These are phyloP conservation scores for Clunio marinus DNA, from an alignment of 2,888 invertebrate species.

Conservation along the genomic window DNA sequence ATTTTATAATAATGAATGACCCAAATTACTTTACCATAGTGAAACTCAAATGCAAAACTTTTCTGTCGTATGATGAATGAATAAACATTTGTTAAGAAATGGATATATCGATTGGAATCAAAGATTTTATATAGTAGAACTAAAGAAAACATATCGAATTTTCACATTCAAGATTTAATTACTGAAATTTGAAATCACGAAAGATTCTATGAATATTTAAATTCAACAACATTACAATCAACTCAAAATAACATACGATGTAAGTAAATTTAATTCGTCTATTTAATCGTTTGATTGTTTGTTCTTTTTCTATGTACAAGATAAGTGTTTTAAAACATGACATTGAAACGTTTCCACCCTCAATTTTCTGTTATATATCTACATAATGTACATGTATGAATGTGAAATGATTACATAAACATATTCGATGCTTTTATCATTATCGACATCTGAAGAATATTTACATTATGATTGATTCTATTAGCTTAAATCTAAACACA, in stretches of 20 bases:
- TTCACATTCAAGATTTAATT: conserved; percentile 24
- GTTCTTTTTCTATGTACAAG: too few relatives aligned
- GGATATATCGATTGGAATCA: neutral
- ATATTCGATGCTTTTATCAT: too few relatives aligned
- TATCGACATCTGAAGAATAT: too few relatives aligned
- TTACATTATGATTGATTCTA: neutral
- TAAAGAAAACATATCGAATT: conserved; percentile 8
- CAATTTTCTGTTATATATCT: neutral
- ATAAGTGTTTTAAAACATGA: conserved; percentile 11
- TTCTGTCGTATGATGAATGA: too few relatives aligned
- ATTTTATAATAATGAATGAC: too few relatives aligned
- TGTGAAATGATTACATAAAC: too few relatives aligned
- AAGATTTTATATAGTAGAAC: conserved; percentile 20
- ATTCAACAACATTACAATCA: neutral
- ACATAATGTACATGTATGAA: too few relatives aligned
- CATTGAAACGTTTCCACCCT: neutral
- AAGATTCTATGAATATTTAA: neutral
- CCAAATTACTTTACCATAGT: too few relatives aligned
- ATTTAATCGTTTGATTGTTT: too few relatives aligned
- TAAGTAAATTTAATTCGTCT: too few relatives aligned
- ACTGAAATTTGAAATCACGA: neutral
- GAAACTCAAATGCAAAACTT: too few relatives aligned
- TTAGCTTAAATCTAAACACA: neutral
- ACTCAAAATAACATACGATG: too few relatives aligned
- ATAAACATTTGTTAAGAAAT: neutral